Percentiles rank a stretch among this genome's conserved stretches.
phyloP scores from a whole-genome alignment of 2,113 vertebrate genomes.

The Otis tarda region DNA sequence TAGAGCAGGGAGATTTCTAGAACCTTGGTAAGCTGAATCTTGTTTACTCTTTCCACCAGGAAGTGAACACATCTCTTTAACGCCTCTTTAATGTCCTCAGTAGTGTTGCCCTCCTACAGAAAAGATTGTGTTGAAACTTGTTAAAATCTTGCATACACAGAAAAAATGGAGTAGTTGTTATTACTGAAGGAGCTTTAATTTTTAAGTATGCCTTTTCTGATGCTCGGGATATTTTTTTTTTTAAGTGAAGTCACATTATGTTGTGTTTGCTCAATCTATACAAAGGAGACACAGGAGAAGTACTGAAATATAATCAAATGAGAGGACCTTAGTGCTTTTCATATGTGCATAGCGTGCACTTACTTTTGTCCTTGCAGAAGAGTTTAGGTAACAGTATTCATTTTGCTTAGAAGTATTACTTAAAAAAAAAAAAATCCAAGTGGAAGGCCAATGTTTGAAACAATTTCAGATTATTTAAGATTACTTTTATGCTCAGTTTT shows the following conservation, averaged over 20 bases:
- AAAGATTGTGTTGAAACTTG: not conserved
- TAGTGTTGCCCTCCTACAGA: not conserved
- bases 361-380: not conserved
- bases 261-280: not conserved
- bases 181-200: not conserved
- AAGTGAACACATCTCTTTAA: not conserved
- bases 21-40: not conserved
- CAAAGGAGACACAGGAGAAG: not conserved
- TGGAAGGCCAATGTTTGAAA: not conserved
- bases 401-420: not conserved
- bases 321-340: not conserved
- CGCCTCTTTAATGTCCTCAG: not conserved
- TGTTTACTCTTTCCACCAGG: not conserved
- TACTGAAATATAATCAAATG: not conserved
- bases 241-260: not conserved
- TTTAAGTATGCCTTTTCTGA: not conserved
- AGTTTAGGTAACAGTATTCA: not conserved
- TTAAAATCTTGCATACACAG: not conserved
- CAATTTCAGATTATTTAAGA: not conserved
- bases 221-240: not conserved
- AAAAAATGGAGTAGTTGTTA: not conserved
- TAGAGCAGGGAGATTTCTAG: not conserved
- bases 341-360: rapidly evolving
- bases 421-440: not conserved
- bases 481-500: not conserved